Base-by-base conservation (phyloP, 1,140 invertebrate species). In the Popillia japonica region DNA sequence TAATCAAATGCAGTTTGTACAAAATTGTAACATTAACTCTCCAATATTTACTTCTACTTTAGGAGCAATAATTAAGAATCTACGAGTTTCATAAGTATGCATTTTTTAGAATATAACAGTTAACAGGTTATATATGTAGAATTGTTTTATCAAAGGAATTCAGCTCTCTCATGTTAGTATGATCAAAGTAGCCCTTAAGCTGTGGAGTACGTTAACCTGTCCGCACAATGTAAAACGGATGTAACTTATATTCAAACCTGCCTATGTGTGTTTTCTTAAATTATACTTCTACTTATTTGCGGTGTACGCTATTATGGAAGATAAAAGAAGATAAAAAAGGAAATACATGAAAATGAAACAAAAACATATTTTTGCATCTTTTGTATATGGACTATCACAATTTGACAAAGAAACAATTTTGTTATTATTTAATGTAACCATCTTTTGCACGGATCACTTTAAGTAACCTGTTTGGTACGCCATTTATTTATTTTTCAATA, bases 161-260 rank as follows among this genome's bases (percentile, higher is more conserved):
- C 61, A 27, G 61, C 27, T 34, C 27, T 68, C 61, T 2, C 20
- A 8, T 68, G 22, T 68, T 68, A 68, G 61, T 68, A 14, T 9
- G 72, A 40, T 74, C 72, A 41, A 74, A 74, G 72, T 74, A 20
- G 17, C 22, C 22, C 61, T 68, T 68, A 22, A 23, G 61, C 9
- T 68, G 22, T 22, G 48, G 75, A 77, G 75, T 77, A 59, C 75
- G 40, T 77, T 77, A 55, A 77, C 75, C 75, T 59, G 48, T 76
- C 41, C 75, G n/a, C 75, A 77, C 75, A 77, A 14, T 48, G 48
- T 64, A 61, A 77, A 77, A 59, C 75, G 44, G 75, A 48, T 77
- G 75, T 42, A 77, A 59, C 72, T 34, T 74, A 74, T 74, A 17
- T 74, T 34, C 41, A 10, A 34, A 27, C 40, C 11, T 40, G 23